Evolutionary conservation across 2,113 vertebrate genomes (phyloP).

Genomic region (Microtus montanus): DNA sequence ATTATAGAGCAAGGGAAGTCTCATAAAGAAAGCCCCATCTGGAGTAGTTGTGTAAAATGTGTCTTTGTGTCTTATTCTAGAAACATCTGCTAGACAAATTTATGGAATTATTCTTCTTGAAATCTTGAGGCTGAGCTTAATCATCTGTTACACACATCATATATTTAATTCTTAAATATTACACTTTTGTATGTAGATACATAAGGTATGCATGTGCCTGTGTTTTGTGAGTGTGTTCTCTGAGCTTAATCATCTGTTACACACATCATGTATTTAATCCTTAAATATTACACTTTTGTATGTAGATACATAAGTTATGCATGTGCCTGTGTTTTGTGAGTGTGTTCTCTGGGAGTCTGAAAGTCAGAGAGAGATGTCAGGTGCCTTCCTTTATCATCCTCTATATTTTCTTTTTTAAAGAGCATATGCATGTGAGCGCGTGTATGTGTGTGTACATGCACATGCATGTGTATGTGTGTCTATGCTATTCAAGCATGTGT

Average conservation of each 20-base stretch:
- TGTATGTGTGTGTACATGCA: background rate
- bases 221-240: background rate
- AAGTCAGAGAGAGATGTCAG: background rate
- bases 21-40: background rate
- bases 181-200: background rate
- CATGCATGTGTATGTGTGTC: background rate
- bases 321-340: background rate
- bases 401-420: background rate
- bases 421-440: background rate
- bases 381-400: background rate
- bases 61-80: background rate
- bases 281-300: background rate
- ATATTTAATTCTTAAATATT: background rate
- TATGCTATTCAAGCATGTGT: background rate
- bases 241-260: background rate
- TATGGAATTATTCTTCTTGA: conserved; percentile 8
- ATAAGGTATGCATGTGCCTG: background rate
- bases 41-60: background rate
- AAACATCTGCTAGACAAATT: background rate
- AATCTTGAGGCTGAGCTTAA: background rate
- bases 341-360: background rate
- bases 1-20: background rate
- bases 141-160: background rate
- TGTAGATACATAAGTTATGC: background rate
- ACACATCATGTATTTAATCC: background rate